Evolutionary conservation across 2,113 vertebrate genomes (phyloP).

Genomic region (Recurvirostra avosetta): DNA sequence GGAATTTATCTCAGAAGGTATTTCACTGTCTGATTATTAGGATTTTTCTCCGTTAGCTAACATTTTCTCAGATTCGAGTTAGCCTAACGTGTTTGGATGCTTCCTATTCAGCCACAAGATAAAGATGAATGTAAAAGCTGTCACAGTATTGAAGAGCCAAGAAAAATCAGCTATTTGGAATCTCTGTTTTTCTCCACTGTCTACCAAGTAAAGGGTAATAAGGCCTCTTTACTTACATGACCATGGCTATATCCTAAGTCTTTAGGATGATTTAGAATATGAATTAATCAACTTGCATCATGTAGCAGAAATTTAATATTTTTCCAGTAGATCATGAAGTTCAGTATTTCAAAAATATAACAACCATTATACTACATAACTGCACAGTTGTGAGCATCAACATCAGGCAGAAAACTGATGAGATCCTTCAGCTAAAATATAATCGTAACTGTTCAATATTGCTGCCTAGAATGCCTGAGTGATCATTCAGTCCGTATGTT

Average conservation of each 20-base stretch:
- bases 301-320: neutral
- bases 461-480: neutral
- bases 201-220: neutral
- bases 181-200: neutral
- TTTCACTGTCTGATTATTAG: neutral
- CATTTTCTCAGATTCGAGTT: neutral
- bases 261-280: neutral
- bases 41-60: neutral
- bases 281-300: neutral
- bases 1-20: neutral
- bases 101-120: neutral
- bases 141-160: neutral
- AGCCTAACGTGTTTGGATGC: neutral
- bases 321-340: neutral
- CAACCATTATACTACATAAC: neutral
- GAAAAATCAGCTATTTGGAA: neutral
- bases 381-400: neutral
- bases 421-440: neutral
- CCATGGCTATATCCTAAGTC: neutral
- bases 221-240: neutral
- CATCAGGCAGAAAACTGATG: neutral
- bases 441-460: neutral
- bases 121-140: neutral
- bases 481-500: neutral
- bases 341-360: neutral